Percentiles rank a stretch among this genome's conserved stretches.
Conservation (phyloP, 2,888 invertebrate species). For the Lasioglossum villosulum region DNA sequence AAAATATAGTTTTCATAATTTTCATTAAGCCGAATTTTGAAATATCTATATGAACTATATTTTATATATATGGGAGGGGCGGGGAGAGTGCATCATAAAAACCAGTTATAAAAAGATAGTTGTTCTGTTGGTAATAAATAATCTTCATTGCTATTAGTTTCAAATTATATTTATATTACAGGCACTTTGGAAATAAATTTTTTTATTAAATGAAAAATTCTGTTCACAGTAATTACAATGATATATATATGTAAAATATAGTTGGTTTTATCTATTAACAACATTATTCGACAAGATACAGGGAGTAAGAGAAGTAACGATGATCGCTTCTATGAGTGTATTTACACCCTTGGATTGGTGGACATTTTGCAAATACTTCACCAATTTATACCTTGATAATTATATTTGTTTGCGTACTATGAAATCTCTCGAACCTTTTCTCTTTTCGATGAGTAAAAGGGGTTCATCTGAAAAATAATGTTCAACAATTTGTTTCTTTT, state of each 20-base stretch:
- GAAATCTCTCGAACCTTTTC: too few relatives aligned
- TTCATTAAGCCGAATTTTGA: background rate
- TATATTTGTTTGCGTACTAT: background rate
- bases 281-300: background rate
- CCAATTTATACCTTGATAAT: background rate
- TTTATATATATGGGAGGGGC: background rate
- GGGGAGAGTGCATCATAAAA: too few relatives aligned
- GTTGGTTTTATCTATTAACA: constrained; percentile 27
- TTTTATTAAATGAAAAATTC: background rate
- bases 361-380: background rate
- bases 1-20: background rate
- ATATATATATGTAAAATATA: constrained; percentile 41
- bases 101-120: too few relatives aligned
- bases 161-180: background rate
- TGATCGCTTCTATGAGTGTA: background rate
- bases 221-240: background rate
- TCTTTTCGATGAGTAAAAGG: too few relatives aligned
- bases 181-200: background rate
- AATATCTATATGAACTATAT: background rate
- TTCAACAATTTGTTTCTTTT: background rate
- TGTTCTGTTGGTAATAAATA: background rate
- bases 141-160: background rate
- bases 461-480: background rate
- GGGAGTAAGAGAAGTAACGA: background rate
- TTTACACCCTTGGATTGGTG: background rate